These are phyloP conservation scores for Psilopsiagon aurifrons DNA, from an alignment of 2,113 vertebrate genomes.

Conservation along the genomic window DNA sequence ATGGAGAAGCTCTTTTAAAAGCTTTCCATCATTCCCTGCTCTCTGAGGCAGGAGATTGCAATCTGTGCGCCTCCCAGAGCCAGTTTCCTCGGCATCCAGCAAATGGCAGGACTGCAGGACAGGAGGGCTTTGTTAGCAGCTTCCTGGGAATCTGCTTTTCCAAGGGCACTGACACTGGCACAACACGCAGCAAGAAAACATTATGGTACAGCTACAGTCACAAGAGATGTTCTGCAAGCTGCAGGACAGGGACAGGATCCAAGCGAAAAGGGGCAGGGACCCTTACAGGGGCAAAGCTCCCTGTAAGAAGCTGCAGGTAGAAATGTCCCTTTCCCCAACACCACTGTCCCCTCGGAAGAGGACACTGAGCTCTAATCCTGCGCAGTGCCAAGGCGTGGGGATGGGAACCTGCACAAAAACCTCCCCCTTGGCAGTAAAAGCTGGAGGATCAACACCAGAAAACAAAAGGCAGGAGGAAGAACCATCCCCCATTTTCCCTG, in stretches of 20 bases:
- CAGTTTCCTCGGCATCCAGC: fast-evolving
- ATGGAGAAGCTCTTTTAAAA: background rate
- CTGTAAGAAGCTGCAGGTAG: background rate
- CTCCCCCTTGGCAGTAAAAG: background rate
- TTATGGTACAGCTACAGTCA: fast-evolving
- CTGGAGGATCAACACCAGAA: background rate
- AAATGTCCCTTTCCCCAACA: background rate
- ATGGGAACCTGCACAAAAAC: background rate
- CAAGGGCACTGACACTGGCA: background rate
- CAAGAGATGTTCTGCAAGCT: background rate
- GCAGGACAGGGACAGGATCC: background rate
- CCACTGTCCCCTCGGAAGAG: background rate
- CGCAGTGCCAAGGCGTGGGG: fast-evolving
- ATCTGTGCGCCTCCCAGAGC: fast-evolving
- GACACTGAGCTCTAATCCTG: fast-evolving
- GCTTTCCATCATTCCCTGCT: background rate
- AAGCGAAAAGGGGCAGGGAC: background rate
- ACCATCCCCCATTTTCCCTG: background rate
- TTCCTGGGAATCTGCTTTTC: background rate
- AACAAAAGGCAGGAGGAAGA: background rate
- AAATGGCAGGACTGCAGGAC: fast-evolving
- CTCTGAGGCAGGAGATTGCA: background rate
- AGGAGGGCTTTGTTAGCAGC: background rate
- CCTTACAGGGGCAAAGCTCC: background rate
- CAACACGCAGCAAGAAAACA: background rate